Conservation (phyloP, 2,113 vertebrate genomes). For the Pelecanus crispus region DNA sequence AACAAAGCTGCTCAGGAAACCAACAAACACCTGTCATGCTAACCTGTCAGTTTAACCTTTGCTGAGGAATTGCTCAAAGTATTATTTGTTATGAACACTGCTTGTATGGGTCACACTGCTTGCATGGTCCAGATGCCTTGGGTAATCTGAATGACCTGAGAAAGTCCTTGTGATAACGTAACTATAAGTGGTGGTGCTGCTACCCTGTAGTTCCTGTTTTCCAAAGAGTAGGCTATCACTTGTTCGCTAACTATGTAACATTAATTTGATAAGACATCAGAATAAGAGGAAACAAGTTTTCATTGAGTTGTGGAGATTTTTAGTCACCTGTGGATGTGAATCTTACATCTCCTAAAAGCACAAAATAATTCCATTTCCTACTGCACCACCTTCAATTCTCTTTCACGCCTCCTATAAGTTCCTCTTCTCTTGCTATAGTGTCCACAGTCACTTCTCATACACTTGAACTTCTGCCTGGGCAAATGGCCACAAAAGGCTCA, state of each 20-base stretch:
- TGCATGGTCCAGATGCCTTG: not conserved
- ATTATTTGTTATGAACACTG: not conserved
- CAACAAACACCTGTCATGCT: not conserved
- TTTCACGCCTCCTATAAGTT: accelerated
- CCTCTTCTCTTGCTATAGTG: not conserved
- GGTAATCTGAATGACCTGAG: not conserved
- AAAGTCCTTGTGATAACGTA: not conserved
- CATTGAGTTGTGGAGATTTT: not conserved
- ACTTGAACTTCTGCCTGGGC: not conserved
- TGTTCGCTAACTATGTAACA: not conserved
- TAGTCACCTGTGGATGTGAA: not conserved
- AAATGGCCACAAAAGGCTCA: not conserved
- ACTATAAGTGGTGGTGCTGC: not conserved
- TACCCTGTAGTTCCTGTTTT: not conserved
- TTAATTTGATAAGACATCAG: not conserved
- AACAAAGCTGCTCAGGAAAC: not conserved
- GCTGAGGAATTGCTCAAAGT: not conserved
- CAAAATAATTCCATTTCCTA: not conserved
- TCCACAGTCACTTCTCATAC: no score
- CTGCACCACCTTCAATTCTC: not conserved
- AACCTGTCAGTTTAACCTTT: not conserved
- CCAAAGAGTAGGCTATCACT: not conserved
- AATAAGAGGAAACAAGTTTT: not conserved
- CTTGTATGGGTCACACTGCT: not conserved
- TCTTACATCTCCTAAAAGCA: not conserved